Evolutionary conservation across 2,888 invertebrate genomes (phyloP), one percentile per base, ranked within the genome.

Genomic region (Podabrus alpinus): DNA sequence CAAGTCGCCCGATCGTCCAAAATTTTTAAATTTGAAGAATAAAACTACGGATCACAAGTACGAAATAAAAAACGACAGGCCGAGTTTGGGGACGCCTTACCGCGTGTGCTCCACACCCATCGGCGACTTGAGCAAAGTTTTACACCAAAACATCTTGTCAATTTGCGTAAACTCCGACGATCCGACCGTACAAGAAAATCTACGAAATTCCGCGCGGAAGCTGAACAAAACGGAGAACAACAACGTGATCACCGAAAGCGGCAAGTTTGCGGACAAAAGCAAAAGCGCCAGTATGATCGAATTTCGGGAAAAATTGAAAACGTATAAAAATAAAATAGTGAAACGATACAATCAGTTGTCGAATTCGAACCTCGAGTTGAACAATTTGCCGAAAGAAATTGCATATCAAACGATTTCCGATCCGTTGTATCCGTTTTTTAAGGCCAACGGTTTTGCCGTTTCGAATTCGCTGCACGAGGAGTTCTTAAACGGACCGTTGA

Each of bases 21-120:
- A 86, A 80, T 87, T 87, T 77, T 77, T 88, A 15, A 87, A 86
- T 79, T 79, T 88, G 67, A 84, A 84, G 69, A 83, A 80, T 59
- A 84, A 84, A 74, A 85, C 85, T 4, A 82, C 83, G 1, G 86
- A 86, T 72, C 75, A 75, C 25, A 82, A 75, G n/a, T 75, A 75
- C 21, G 80, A 80, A 24, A 24, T 70, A 7, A 76, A 76, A 60
- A 77, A 73, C 72, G 79, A 82, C 75, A 74, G 77, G 69, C 15
- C 74, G 71, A 71, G 73, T 21, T 68, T 59, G 60, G 77, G 71
- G 15, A 85, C 83, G 15, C 90, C 88, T 9, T 92, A 92, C 81
- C 94, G 94, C 78, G 92, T 94, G 0, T 94, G 94, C 79, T 93
- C 93, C 0, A 95, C 95, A 0, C 95, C 95, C 0, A 91, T 94